Evolutionary conservation across 2,113 vertebrate species (phyloP).

Genomic region (Cyprichromis sp.): DNA sequence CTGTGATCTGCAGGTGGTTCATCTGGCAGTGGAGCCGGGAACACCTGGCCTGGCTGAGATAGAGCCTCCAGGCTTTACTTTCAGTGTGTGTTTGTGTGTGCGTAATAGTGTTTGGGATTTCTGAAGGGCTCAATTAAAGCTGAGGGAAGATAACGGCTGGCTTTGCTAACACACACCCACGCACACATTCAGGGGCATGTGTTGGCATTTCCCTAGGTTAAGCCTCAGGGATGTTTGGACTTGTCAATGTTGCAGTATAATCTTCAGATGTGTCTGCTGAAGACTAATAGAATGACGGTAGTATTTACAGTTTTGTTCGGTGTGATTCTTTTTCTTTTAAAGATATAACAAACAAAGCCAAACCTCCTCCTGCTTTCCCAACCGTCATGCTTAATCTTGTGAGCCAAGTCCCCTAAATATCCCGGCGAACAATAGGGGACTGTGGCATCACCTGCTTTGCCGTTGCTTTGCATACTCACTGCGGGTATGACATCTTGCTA

Average conservation of each 20-base stretch:
- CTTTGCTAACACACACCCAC: constrained; percentile 5
- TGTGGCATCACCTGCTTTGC: constrained; percentile 36
- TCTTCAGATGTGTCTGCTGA: neutral
- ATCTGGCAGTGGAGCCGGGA: constrained; percentile 62
- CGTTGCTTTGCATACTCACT: neutral
- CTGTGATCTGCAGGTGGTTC: constrained; percentile 76
- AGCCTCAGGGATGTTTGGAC: constrained; percentile 51
- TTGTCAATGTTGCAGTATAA: constrained; percentile 36
- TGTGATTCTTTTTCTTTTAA: neutral
- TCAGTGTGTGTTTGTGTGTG: constrained; percentile 3
- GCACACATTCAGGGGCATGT: constrained; percentile 16
- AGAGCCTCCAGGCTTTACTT: constrained; percentile 47
- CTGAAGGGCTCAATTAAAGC: constrained; percentile 68
- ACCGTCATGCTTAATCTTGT: neutral
- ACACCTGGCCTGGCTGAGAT: constrained; percentile 69
- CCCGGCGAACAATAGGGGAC: neutral
- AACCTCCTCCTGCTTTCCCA: neutral
- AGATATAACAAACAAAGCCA: constrained; percentile 2
- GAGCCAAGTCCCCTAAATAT: neutral
- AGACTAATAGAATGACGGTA: neutral
- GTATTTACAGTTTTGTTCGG: neutral
- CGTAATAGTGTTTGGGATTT: constrained; percentile 44
- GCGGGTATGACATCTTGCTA: constrained; percentile 4
- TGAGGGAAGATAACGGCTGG: constrained; percentile 57
- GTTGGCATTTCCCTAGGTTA: constrained; percentile 55